Evolutionary conservation across 2,113 vertebrate species (phyloP), one percentile per base, ranked within the genome.

Genomic region (Sebastes schlegelii): DNA sequence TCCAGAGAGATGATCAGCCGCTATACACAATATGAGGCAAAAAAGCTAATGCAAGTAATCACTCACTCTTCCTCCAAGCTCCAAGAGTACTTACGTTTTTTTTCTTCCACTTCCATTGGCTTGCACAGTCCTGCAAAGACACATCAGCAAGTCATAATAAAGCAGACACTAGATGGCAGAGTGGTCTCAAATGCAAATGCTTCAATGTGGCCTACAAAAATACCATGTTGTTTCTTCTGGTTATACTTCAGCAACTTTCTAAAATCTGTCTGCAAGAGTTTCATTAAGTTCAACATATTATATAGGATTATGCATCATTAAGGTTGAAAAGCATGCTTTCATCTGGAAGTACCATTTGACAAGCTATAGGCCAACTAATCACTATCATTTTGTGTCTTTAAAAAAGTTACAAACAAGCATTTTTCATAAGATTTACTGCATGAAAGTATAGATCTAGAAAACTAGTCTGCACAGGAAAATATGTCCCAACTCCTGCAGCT

Each of bases 81-180:
- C 23, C 6, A 19, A 14, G 62, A 69, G 58, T 83, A 93, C 95
- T 64, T 94, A 98, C 97, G 96, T 91, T 95, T 95, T 91, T 95
- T 95, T 64, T 94, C 90, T 43, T 86, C 89, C 67, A 76, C 74
- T 34, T 34, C 34, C 34, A 26, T 5, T 16, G 76, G 74, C 63
- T 82, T 96, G 91, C 97, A 98, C 64, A 85, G 92, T 66, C 96
- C 97, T 97, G 94, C 45, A 94, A 34, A 96, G 86, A 94, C 79
- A 95, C 64, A 89, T 58, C 58, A 83, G 12, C 5, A 48, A 70
- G 79, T 74, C 54, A 85, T 87, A 69, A 83, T 88, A 63, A 84
- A 45, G 48, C n/a, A 63, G 83, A 88, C 95, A 92, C 93, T 94
- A 93, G 95, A 92, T 94, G 93, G 94, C 94, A 93, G 90, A 88